Evolutionary conservation across 2,113 vertebrate genomes (phyloP).

Genomic region (Butorides virescens): DNA sequence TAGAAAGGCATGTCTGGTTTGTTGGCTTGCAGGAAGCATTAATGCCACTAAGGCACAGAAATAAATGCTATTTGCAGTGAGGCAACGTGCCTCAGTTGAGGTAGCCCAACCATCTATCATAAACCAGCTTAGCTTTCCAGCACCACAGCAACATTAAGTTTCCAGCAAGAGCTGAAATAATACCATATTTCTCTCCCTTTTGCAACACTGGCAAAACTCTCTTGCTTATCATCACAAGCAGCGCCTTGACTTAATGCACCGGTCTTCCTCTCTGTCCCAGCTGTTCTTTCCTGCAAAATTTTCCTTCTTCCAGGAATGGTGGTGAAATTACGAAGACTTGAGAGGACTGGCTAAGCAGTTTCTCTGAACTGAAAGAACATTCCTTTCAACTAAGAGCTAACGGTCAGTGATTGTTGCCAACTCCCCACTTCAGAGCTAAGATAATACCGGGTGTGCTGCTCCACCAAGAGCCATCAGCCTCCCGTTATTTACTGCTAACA

Average conservation of each 20-base stretch:
- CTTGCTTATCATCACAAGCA: not conserved
- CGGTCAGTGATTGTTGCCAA: not conserved
- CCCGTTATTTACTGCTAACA: too few species aligned
- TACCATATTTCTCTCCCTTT: not conserved
- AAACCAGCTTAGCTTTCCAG: not conserved
- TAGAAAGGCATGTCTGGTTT: not conserved
- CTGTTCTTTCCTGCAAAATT: not conserved
- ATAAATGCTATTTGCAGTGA: not conserved
- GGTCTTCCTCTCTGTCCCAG: not conserved
- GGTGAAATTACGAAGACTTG: not conserved
- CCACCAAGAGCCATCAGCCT: not conserved
- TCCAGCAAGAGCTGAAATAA: not conserved
- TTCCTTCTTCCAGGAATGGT: not conserved
- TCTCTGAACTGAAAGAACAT: not conserved
- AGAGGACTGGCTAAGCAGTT: not conserved
- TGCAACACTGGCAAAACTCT: not conserved
- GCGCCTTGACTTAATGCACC: not conserved
- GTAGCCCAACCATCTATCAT: not conserved
- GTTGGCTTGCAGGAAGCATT: not conserved
- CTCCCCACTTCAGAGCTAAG: not conserved
- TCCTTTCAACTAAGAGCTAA: not conserved
- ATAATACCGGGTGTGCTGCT: fast-evolving
- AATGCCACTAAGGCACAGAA: not conserved
- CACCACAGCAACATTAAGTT: not conserved
- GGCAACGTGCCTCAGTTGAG: not conserved